Percentiles rank a stretch among this genome's conserved stretches.
Conservation (phyloP, 2,113 vertebrate species). For the Podilymbus podiceps region DNA sequence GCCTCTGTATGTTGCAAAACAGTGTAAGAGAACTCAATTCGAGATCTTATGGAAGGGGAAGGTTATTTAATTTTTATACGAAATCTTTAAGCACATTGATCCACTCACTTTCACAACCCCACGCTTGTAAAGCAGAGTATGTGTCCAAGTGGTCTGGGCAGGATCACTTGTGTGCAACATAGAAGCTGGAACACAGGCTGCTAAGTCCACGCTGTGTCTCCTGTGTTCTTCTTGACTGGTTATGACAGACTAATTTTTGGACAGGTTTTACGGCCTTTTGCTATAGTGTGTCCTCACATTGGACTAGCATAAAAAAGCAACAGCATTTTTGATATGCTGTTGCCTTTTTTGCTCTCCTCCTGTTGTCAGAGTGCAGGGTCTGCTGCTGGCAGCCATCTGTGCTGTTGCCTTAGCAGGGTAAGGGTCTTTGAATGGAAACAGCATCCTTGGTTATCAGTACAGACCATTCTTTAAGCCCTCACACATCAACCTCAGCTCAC, state of each 20-base stretch:
- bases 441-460: background rate
- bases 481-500: background rate
- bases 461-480: background rate
- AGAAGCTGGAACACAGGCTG: background rate
- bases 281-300: background rate
- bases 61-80: background rate
- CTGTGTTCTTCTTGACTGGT: background rate
- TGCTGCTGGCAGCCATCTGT: background rate
- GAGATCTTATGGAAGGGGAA: background rate
- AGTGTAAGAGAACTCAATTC: background rate
- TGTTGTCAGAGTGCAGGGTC: background rate
- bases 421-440: background rate
- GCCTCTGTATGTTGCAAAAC: background rate
- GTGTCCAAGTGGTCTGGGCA: background rate
- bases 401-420: background rate
- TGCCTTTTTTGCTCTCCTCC: background rate
- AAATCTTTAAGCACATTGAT: background rate
- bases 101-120: background rate
- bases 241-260: background rate
- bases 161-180: background rate
- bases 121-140: background rate
- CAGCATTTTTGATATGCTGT: too few species aligned
- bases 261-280: background rate
- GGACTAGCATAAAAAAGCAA: background rate
- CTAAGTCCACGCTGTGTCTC: background rate